phyloP scores from a whole-genome alignment of 2,888 invertebrate genomes.

The Acanthopleura granulata region DNA sequence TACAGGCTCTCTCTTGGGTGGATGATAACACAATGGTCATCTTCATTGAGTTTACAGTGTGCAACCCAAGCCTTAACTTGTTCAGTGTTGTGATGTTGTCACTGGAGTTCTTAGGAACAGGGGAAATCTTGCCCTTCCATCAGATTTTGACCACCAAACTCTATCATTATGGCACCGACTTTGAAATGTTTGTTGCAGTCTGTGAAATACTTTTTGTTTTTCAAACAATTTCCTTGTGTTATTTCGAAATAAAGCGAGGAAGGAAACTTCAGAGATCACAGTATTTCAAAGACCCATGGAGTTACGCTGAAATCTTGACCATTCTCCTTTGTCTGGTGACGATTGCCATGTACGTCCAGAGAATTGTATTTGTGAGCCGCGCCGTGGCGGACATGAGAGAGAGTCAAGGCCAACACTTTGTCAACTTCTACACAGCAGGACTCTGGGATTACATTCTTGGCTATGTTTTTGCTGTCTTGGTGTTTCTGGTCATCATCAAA shows the following conservation, averaged over 20 bases:
- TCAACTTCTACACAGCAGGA: conserved; percentile 46
- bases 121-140: conserved; percentile 37
- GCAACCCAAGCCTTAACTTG: conserved; percentile 47
- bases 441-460: conserved; percentile 41
- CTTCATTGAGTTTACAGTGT: conserved; percentile 46
- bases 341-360: conserved; percentile 43
- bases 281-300: conserved; percentile 46
- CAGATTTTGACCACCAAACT: conserved; percentile 44
- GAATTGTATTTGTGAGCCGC: conserved; percentile 33
- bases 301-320: conserved; percentile 41
- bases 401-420: conserved; percentile 30
- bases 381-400: conserved; percentile 34
- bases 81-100: conserved; percentile 45
- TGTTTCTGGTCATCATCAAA: conserved; percentile 43
- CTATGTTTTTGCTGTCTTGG: conserved; percentile 42
- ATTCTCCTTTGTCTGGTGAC: conserved; percentile 38
- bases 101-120: conserved; percentile 45
- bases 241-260: conserved; percentile 39
- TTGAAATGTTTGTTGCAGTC: conserved; percentile 36
- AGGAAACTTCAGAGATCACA: conserved; percentile 28
- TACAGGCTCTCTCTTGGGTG: conserved; percentile 43
- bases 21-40: conserved; percentile 44
- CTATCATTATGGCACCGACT: conserved; percentile 38
- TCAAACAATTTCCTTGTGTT: conserved; percentile 38
- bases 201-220: conserved; percentile 42